Percentiles rank a stretch among this genome's conserved stretches.
Evolutionary conservation across 2,797 vertebrate genomes (phyloP).

Genomic region (Mallotus villosus): DNA sequence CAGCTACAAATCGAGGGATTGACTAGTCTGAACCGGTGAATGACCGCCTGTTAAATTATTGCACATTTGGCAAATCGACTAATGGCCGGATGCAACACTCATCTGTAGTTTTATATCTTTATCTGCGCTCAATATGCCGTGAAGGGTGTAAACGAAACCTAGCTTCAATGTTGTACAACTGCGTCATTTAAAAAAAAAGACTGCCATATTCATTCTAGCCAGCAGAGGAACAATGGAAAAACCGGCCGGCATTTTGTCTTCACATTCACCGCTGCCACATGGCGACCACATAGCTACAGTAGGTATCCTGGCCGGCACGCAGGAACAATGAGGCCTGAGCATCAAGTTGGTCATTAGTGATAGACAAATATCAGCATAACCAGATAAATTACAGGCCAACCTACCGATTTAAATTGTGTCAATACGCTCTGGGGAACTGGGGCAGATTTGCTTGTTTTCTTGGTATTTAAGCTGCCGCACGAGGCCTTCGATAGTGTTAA

Average conservation of each 20-base stretch:
- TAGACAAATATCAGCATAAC: too few relatives aligned
- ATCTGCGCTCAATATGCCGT: too few relatives aligned
- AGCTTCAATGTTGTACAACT: constrained; percentile 19
- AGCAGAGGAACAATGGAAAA: constrained; percentile 69
- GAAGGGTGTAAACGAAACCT: not conserved
- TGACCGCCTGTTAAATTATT: not conserved
- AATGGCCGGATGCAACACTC: not conserved
- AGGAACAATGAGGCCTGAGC: not conserved
- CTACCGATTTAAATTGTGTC: not conserved
- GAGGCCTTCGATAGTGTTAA: not conserved
- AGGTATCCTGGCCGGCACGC: not conserved
- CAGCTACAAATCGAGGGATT: too few relatives aligned
- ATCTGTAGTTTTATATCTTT: too few relatives aligned
- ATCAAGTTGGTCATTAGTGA: not conserved
- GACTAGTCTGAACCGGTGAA: too few relatives aligned
- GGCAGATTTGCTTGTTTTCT: not conserved
- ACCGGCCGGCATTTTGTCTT: constrained; percentile 78
- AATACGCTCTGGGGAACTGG: not conserved
- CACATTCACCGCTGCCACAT: constrained; percentile 65
- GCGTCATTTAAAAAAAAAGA: constrained; percentile 45
- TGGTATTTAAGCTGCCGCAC: not conserved
- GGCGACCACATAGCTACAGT: constrained; percentile 37
- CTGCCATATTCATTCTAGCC: constrained; percentile 68
- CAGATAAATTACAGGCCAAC: too few relatives aligned
- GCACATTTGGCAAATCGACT: not conserved